Conservation (phyloP, 2,888 invertebrate species). For the Papilio demoleus region DNA sequence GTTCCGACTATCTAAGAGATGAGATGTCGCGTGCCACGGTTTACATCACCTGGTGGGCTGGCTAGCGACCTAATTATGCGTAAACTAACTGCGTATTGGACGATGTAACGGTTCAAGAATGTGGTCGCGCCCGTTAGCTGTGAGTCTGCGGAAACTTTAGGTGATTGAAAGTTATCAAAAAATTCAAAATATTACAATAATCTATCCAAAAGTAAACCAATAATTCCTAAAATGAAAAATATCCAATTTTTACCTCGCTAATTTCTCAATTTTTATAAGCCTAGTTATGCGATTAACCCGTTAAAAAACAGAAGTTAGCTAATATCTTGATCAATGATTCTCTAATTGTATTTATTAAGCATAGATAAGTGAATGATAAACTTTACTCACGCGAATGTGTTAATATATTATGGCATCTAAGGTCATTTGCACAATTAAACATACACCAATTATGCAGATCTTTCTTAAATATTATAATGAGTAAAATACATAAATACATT, state of each 20-base stretch:
- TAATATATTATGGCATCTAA: not conserved
- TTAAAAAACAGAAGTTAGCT: not conserved
- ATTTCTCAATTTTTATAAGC: not conserved
- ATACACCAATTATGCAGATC: not conserved
- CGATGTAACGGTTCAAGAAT: constrained; percentile 70
- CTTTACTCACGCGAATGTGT: not conserved
- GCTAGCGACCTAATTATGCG: constrained; percentile 60
- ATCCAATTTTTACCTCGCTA: not conserved
- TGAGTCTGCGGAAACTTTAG: constrained; percentile 43
- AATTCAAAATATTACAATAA: constrained; percentile 13
- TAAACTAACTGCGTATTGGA: constrained; percentile 70
- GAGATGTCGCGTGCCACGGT: constrained; percentile 54
- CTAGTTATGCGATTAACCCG: not conserved
- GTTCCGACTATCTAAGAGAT: constrained; percentile 41
- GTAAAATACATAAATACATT: not conserved
- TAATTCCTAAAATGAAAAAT: not conserved
- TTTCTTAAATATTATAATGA: not conserved
- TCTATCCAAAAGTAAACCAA: not conserved
- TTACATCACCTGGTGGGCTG: constrained; percentile 58
- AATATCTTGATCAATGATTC: not conserved
- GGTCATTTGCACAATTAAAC: not conserved
- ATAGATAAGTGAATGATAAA: not conserved
- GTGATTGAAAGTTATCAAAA: constrained; percentile 42
- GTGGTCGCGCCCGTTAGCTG: constrained; percentile 49
- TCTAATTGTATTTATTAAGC: not conserved